Evolutionary conservation across 2,888 invertebrate species (phyloP).

Genomic region (Melinopterus prodromus): DNA sequence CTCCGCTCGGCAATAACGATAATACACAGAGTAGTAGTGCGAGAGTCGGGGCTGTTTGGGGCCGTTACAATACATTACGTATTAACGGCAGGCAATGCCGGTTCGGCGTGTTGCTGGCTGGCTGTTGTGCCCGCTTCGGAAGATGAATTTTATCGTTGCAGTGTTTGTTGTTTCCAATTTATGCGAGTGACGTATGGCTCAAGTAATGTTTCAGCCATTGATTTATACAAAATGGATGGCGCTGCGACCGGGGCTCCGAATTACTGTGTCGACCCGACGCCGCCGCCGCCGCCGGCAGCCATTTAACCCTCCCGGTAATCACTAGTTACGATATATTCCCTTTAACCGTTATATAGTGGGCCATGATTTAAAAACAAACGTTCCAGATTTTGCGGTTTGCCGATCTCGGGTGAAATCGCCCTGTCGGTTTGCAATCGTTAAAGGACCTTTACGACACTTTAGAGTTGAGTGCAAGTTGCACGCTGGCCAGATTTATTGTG

Average conservation of each 20-base stretch:
- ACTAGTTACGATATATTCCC: slow-evolving; percentile 4
- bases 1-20: slow-evolving; percentile 20
- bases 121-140: slow-evolving; percentile 11
- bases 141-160: slow-evolving; percentile 31
- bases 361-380: neutral
- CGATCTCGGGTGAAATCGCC: no score
- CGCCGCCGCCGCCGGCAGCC: slow-evolving; percentile 7
- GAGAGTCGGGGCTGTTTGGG: slow-evolving; percentile 18
- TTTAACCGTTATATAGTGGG: neutral
- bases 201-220: slow-evolving; percentile 31
- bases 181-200: slow-evolving; percentile 28
- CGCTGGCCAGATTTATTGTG: no score
- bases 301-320: neutral
- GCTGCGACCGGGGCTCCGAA: slow-evolving; percentile 28
- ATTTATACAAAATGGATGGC: slow-evolving; percentile 31
- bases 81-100: slow-evolving; percentile 20
- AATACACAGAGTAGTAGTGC: slow-evolving; percentile 19
- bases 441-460: no score
- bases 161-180: slow-evolving; percentile 34
- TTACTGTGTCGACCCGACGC: slow-evolving; percentile 19
- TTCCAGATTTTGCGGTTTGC: neutral
- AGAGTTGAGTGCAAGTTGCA: no score
- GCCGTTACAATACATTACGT: slow-evolving; percentile 26
- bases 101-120: slow-evolving; percentile 23
- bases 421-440: no score